Conservation (phyloP, 2,888 invertebrate species). For the Metallyticus violacea region DNA sequence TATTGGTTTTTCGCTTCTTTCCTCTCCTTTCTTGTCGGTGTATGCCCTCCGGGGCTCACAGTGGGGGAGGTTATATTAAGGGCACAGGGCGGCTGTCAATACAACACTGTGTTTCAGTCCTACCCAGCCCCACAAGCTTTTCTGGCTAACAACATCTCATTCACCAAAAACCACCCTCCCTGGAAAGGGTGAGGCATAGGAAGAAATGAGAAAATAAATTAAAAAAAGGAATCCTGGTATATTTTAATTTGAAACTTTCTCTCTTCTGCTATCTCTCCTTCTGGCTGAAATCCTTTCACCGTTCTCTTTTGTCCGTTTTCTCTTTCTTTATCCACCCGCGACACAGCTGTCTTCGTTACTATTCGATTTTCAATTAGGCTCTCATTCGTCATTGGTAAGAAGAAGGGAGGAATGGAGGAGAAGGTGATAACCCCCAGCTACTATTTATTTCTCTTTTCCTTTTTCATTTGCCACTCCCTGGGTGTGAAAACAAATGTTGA, state of each 20-base stretch:
- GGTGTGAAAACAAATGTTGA: slow-evolving; percentile 22
- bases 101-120: slow-evolving; percentile 2
- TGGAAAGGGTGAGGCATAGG: neutral
- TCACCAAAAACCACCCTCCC: neutral
- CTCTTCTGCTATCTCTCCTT: neutral
- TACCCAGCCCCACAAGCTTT: too few species aligned
- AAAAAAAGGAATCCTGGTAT: slow-evolving; percentile 26
- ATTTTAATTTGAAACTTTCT: slow-evolving; percentile 30
- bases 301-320: neutral
- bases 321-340: neutral
- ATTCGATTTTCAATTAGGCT: slow-evolving; percentile 24
- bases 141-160: slow-evolving; percentile 9
- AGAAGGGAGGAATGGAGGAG: neutral
- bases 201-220: slow-evolving; percentile 24
- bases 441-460: slow-evolving; percentile 10
- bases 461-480: neutral
- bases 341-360: slow-evolving; percentile 1
- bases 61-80: neutral
- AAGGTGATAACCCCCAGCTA: neutral
- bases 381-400: neutral
- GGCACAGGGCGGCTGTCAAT: slow-evolving; percentile 8
- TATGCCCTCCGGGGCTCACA: neutral
- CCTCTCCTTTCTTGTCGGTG: neutral
- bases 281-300: neutral
- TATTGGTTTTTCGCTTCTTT: neutral